phyloP scores from a whole-genome alignment of 2,888 invertebrate species.

The Latrodectus hesperus region DNA sequence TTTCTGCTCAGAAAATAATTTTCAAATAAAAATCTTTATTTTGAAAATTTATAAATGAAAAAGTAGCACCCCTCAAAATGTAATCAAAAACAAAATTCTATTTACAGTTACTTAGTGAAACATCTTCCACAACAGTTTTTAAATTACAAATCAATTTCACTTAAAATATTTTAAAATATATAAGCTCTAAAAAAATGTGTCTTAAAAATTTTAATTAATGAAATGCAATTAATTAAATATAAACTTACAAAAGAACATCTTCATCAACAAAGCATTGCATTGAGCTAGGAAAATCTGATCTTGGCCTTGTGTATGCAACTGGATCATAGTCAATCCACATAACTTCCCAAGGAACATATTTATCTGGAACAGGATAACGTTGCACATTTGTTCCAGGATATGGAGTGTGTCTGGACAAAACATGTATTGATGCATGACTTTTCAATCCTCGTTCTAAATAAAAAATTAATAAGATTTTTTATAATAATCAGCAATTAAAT shows the following conservation, averaged over 20 bases:
- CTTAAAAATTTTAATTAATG: background rate
- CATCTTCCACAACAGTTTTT: background rate
- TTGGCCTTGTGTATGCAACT: constrained; percentile 73
- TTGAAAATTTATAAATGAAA: too few species aligned
- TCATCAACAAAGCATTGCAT: constrained; percentile 73
- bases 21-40: too few species aligned
- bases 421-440: constrained; percentile 71
- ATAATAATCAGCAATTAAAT: background rate
- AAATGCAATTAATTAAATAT: too few species aligned
- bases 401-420: constrained; percentile 74
- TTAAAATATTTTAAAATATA: background rate
- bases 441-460: constrained; percentile 50
- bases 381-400: constrained; percentile 74
- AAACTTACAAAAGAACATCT: constrained; percentile 70
- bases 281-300: constrained; percentile 71
- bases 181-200: background rate
- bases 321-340: constrained; percentile 74
- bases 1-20: too few species aligned
- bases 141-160: background rate
- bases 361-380: constrained; percentile 75
- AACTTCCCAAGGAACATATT: constrained; percentile 76
- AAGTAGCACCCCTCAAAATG: background rate
- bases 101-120: background rate
- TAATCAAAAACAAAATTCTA: background rate
- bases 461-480: background rate